Conservation (phyloP, 1,140 invertebrate genomes). For the Monomorium pharaonis region DNA sequence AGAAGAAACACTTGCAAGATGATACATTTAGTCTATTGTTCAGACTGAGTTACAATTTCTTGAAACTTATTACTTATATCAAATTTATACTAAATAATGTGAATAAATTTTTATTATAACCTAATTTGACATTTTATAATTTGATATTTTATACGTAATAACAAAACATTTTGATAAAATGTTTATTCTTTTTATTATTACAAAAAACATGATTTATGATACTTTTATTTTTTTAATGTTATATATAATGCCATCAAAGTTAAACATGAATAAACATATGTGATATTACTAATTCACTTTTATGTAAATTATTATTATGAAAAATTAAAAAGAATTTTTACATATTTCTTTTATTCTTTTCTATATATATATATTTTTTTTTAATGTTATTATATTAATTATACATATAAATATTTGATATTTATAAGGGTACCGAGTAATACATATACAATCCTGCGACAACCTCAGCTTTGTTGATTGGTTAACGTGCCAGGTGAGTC, state of each 20-base stretch:
- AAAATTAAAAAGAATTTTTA: too few species aligned
- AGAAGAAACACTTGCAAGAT: constrained; percentile 6
- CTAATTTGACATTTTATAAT: not conserved
- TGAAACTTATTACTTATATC: not conserved
- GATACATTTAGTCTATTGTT: not conserved
- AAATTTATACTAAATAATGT: constrained; percentile 8
- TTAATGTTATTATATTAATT: constrained; percentile 4
- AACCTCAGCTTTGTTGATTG: constrained; percentile 12
- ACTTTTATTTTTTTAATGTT: too few species aligned
- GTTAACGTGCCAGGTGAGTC: constrained; percentile 14
- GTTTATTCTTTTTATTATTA: not conserved
- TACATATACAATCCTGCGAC: not conserved
- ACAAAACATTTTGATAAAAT: not conserved
- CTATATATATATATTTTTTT: too few species aligned
- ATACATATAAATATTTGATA: not conserved
- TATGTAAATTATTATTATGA: too few species aligned
- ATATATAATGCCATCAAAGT: too few species aligned
- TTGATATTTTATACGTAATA: too few species aligned
- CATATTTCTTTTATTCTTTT: too few species aligned
- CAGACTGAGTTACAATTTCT: not conserved
- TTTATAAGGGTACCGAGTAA: not conserved
- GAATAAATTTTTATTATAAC: not conserved
- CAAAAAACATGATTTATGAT: too few species aligned
- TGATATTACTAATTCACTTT: too few species aligned
- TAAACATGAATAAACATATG: too few species aligned